phyloP scores from a whole-genome alignment of 2,113 vertebrate species.

The Nyctereutes procyonoides region DNA sequence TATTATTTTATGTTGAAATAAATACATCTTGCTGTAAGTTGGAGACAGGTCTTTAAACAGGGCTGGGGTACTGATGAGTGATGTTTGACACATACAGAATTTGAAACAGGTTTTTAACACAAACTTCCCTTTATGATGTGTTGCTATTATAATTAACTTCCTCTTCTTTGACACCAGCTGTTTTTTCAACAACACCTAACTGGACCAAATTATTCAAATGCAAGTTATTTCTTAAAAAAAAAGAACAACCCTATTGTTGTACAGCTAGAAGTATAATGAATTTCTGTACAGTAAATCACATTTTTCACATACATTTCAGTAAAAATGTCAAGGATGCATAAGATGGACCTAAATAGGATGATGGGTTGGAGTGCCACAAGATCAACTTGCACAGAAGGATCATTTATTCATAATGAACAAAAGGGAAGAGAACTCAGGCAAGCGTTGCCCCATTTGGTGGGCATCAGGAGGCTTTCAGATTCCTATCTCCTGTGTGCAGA shows the following conservation, averaged over 20 bases:
- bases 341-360: neutral
- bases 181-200: neutral
- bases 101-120: neutral
- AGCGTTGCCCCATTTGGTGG: neutral
- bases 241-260: neutral
- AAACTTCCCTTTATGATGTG: neutral
- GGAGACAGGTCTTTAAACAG: neutral
- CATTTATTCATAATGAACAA: neutral
- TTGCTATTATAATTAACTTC: slow-evolving; percentile 9
- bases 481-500: neutral
- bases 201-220: neutral
- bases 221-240: neutral
- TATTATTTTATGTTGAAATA: slow-evolving; percentile 18
- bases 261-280: neutral
- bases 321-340: neutral
- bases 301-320: neutral
- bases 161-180: slow-evolving; percentile 1
- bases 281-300: slow-evolving; percentile 2
- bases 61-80: neutral
- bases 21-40: neutral
- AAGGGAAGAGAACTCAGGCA: neutral
- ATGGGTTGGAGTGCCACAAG: neutral
- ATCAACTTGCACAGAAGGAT: neutral
- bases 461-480: neutral
- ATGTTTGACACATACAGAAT: neutral